Evolutionary conservation across 2,797 vertebrate species (phyloP).

Genomic region (Thamnophis elegans): DNA sequence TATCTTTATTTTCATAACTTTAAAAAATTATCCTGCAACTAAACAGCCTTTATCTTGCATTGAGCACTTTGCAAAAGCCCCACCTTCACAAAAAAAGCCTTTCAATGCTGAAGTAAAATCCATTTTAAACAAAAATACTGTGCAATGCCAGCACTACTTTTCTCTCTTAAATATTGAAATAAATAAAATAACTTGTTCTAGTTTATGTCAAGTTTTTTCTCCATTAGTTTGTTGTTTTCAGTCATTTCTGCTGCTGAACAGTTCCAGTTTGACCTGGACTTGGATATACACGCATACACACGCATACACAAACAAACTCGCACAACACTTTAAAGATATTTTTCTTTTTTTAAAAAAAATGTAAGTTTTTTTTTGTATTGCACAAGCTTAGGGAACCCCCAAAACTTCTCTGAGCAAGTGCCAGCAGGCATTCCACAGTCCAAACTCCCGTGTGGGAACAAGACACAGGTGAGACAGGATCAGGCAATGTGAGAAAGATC

Average conservation of each 20-base stretch:
- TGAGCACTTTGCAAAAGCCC: slow-evolving; percentile 71
- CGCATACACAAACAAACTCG: slow-evolving; percentile 30
- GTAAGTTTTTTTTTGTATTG: slow-evolving; percentile 71
- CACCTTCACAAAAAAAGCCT: slow-evolving; percentile 71
- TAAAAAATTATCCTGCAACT: slow-evolving; percentile 70
- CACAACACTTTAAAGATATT: slow-evolving; percentile 68
- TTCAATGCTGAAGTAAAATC: slow-evolving; percentile 73
- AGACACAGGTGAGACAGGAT: slow-evolving; percentile 59
- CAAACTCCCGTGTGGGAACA: slow-evolving; percentile 64
- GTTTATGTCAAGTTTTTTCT: slow-evolving; percentile 63
- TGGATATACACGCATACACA: slow-evolving; percentile 33
- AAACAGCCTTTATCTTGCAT: slow-evolving; percentile 78
- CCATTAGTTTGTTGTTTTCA: slow-evolving; percentile 61
- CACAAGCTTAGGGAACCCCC: slow-evolving; percentile 73
- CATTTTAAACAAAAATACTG: slow-evolving; percentile 79
- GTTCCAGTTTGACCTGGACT: slow-evolving; percentile 72
- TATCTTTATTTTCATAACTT: slow-evolving; percentile 76
- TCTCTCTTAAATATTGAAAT: slow-evolving; percentile 80
- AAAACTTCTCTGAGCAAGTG: slow-evolving; percentile 63
- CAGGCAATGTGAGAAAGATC: slow-evolving; percentile 61
- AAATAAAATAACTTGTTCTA: slow-evolving; percentile 76
- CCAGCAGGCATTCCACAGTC: slow-evolving; percentile 62
- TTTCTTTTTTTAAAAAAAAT: slow-evolving; percentile 44
- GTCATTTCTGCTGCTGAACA: slow-evolving; percentile 69
- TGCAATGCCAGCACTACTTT: slow-evolving; percentile 70